Conservation (phyloP, 1,140 invertebrate genomes). For the Drosophila erecta region DNA sequence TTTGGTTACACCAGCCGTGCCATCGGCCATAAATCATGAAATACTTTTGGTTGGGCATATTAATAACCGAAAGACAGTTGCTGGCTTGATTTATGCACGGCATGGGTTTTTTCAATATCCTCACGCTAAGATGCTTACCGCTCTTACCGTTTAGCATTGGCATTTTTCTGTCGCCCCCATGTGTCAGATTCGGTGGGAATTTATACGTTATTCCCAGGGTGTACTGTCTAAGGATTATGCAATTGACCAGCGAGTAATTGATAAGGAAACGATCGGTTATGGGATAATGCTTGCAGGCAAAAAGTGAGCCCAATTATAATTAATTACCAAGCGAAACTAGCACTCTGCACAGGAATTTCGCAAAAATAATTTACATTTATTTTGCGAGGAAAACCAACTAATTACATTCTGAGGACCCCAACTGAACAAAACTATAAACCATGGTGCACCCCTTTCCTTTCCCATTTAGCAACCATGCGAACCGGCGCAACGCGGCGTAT, state of each 20-base stretch:
- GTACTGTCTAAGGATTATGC: constrained; percentile 22
- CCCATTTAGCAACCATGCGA: constrained; percentile 22
- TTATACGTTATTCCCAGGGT: constrained; percentile 19
- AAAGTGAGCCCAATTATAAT: constrained; percentile 36
- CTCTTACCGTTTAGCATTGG: constrained; percentile 7
- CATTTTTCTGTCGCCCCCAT: constrained; percentile 27
- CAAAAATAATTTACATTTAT: constrained; percentile 44
- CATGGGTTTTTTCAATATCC: constrained; percentile 51
- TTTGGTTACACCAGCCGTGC: constrained; percentile 25
- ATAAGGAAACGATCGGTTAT: background rate
- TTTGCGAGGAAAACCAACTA: constrained; percentile 16
- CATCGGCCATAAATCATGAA: constrained; percentile 68
- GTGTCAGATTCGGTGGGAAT: constrained; percentile 32
- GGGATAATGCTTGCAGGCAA: constrained; percentile 8
- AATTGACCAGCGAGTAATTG: constrained; percentile 31
- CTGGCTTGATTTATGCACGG: constrained; percentile 67
- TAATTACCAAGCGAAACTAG: constrained; percentile 29
- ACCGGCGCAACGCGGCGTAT: constrained; percentile 48
- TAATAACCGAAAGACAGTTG: constrained; percentile 73
- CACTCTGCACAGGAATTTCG: constrained; percentile 12
- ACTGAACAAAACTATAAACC: constrained; percentile 12
- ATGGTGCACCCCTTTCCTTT: background rate
- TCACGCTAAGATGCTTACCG: constrained; percentile 41
- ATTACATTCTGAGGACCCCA: constrained; percentile 46
- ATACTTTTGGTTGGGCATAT: constrained; percentile 65